Evolutionary conservation across 2,888 invertebrate genomes (phyloP), one percentile per base, ranked within the genome.

Genomic region (Plusia festucae): DNA sequence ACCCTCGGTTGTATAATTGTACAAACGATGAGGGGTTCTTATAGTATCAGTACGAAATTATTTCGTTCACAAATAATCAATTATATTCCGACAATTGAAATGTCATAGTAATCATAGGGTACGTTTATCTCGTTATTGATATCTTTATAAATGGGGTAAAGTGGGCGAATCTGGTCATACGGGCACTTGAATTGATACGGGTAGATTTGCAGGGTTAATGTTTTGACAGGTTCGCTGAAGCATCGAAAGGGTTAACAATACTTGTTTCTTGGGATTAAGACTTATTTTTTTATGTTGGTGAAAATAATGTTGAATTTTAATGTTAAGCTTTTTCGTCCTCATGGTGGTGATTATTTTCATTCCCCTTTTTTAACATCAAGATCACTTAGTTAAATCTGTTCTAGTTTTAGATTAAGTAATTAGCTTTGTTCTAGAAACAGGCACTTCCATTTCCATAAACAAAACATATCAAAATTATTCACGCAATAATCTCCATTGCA

Each of bases 111-210:
- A 70, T 67, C 83, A 84, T 87, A 82, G 92, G 92, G 90, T 68
- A 70, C 69, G 83, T 82, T 86, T 88, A 90, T 93, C 91, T 88
- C 76, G 92, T 92, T 94, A 94, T 93, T 94, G 93, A 95, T 94
- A 94, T 93, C 92, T 91, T 86, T 89, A 91, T 91, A 92, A 91
- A 92, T 93, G 85, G 91, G 90, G 91, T 93, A 90, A 93, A 93
- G 87, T 93, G 90, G 89, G 85, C 86, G 82, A 90, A 93, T 93
- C 89, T 90, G 83, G 87, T 74, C 87, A 93, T 94, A 94, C 93
- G 93, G 94, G 93, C 83, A 79, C 64, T 78, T 75, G 83, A 82
- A 91, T 90, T 89, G 89, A 94, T 94, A 93, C 94, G 94, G 94
- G 94, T 84, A 82, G 86, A 85, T 87, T 90, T 86, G 82, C 85